Evolutionary conservation across 2,113 vertebrate species (phyloP), one percentile per base, ranked within the genome.

Genomic region (Sula dactylatra): DNA sequence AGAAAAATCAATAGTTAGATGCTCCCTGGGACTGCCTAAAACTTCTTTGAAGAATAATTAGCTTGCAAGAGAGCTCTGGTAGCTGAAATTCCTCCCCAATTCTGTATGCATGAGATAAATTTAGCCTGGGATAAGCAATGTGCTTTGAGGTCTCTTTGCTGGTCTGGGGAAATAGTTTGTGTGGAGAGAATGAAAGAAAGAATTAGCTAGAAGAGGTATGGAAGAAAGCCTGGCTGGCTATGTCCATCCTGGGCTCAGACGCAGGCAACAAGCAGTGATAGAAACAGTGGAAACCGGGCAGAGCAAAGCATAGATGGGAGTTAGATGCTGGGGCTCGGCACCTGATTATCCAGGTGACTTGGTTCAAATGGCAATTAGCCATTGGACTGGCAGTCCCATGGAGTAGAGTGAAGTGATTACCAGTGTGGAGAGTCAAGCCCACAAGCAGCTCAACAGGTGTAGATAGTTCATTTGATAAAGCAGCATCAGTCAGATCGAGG

Each of bases 31-130:
- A 94, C 81, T 44, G 49, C 62, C 89, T 97, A 50, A 70, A 94
- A 95, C 54, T 79, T 97, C 73, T 94, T 91, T 93, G 89, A 97
- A 96, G 91, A 93, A 85, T 94, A 95, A 95, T 97, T 93, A 96
- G 54, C 54, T 95, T 93, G 73, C 66, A 77, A 70, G 70, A 89
- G 71, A 94, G n/a, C 44, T 87, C 70, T 87, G 38, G 50, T 87
- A 62, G 78, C 89, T 91, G 86, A 58, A 95, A 85, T 94, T 94
- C 66, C 66, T 95, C 42, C 58, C 32, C 81, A 45, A 0, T 91
- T 96, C 88, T 93, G 88, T 88, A 50, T 76, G 44, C 52, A 38
- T 65, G 89, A 94, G 91, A 92, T 93, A 94, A 97, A 82, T 62
- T 71, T 76, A 62, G 45, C 58, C 66, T 86, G 80, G 77, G 62